Conservation (phyloP, 2,888 invertebrate species). For the Gastrophysa polygoni region DNA sequence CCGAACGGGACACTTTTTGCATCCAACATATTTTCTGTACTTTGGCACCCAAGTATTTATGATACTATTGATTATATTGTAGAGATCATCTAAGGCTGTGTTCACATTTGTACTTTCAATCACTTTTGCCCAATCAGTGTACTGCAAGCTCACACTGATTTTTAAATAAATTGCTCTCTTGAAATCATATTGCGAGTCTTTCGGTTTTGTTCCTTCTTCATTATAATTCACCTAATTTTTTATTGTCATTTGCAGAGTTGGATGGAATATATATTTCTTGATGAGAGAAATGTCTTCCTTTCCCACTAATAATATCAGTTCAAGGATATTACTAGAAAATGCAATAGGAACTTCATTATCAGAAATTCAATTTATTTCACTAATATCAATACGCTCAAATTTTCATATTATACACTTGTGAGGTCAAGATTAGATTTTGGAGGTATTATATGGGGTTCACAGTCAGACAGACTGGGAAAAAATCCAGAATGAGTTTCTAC, state of each 20-base stretch:
- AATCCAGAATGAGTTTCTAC: too few relatives aligned
- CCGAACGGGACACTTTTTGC: too few relatives aligned
- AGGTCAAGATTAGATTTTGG: too few relatives aligned
- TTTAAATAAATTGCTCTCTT: not conserved
- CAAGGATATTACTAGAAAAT: too few relatives aligned
- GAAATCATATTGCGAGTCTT: not conserved
- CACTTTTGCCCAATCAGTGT: not conserved
- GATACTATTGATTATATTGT: not conserved
- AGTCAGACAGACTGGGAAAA: too few relatives aligned
- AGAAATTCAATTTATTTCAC: too few relatives aligned
- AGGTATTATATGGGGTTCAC: too few relatives aligned
- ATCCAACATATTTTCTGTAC: too few relatives aligned
- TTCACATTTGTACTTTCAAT: not conserved
- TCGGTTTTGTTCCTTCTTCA: not conserved
- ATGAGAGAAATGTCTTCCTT: not conserved
- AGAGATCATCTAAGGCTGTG: not conserved
- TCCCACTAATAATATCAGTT: not conserved
- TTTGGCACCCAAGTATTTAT: not conserved
- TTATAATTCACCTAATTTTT: not conserved
- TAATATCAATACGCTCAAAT: too few relatives aligned
- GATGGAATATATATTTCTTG: slow-evolving; percentile 1
- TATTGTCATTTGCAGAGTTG: not conserved
- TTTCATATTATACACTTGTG: too few relatives aligned
- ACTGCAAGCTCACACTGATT: not conserved
- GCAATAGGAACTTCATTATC: too few relatives aligned